These are phyloP conservation scores for Sternarchorhynchus goeldii DNA, from an alignment of 2,797 vertebrate genomes.

Conservation along the genomic window DNA sequence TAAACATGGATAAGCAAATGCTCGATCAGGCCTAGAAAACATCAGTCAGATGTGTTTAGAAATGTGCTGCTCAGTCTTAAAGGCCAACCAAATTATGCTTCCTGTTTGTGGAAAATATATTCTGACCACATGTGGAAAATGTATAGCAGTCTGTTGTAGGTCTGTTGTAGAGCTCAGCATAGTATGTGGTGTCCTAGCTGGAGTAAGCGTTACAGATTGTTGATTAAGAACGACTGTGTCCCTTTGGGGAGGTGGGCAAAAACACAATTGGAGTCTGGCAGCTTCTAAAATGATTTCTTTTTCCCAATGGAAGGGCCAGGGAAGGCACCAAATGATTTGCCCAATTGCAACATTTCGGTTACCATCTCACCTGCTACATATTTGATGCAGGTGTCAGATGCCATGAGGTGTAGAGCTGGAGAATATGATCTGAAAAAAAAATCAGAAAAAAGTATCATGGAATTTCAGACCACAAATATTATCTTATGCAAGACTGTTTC, in stretches of 20 bases:
- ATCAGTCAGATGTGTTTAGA: background rate
- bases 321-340: constrained; percentile 30
- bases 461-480: constrained; percentile 1
- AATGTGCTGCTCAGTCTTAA: constrained; percentile 7
- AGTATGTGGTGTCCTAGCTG: constrained; percentile 21
- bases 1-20: constrained; percentile 68
- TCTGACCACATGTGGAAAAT: constrained; percentile 12
- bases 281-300: constrained; percentile 34
- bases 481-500: background rate
- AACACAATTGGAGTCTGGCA: constrained; percentile 25
- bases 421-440: constrained; percentile 2
- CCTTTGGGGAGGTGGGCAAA: constrained; percentile 32
- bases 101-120: background rate
- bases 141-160: constrained; percentile 22
- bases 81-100: background rate
- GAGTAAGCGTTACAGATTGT: constrained; percentile 31
- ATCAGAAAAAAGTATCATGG: background rate
- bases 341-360: constrained; percentile 33
- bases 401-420: background rate
- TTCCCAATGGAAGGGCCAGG: constrained; percentile 3
- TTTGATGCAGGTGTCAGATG: constrained; percentile 3
- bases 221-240: constrained; percentile 43
- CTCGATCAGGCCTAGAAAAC: constrained; percentile 30
- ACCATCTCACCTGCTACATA: constrained; percentile 19
- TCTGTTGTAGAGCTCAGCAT: constrained; percentile 26